phyloP scores from a whole-genome alignment of 2,113 vertebrate species.

The Leucopternis melanops region DNA sequence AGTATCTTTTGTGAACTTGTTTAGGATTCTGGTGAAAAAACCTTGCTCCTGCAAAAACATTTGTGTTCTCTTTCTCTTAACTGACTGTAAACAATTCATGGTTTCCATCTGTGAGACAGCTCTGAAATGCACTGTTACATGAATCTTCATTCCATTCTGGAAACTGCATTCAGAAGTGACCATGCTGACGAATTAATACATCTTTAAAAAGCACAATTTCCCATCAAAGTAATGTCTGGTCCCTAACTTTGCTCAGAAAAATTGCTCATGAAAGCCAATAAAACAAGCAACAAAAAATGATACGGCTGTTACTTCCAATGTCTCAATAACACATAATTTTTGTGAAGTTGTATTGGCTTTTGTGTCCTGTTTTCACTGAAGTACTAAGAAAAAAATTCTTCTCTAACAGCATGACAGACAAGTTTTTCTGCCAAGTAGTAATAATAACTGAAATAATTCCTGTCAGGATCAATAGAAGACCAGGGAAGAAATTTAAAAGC shows the following conservation, averaged over 20 bases:
- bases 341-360: not conserved
- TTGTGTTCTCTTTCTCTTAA: not conserved
- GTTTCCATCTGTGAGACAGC: not conserved
- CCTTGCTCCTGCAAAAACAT: not conserved
- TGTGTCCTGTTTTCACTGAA: not conserved
- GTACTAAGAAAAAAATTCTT: not conserved
- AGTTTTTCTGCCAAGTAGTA: not conserved
- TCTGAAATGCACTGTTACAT: not conserved
- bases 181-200: accelerated
- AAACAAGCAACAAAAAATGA: not conserved
- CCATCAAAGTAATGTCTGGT: not conserved
- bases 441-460: not conserved
- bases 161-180: not conserved
- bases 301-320: not conserved
- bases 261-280: not conserved
- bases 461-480: not conserved
- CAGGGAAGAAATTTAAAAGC: not conserved
- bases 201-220: not conserved
- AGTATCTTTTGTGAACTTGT: not conserved
- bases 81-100: not conserved
- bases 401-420: not conserved
- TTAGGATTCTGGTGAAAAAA: not conserved
- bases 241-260: not conserved
- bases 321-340: not conserved
- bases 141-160: not conserved